Base-by-base conservation (phyloP, 2,113 vertebrate genomes). In the Marcusenius ussheri region DNA sequence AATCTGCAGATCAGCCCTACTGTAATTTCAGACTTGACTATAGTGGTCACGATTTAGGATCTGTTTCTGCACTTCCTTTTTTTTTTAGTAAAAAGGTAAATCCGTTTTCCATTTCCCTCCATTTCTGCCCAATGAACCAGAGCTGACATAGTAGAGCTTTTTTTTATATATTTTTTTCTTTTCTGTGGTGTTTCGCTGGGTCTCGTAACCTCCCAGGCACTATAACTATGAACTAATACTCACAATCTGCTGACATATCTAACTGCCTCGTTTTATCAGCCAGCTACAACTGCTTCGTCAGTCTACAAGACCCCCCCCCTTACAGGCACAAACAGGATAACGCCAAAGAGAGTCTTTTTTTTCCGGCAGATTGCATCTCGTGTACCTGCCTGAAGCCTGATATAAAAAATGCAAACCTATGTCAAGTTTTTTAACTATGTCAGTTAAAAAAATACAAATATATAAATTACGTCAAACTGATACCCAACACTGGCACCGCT, bases 11-110 rank as follows among this genome's bases (percentile, higher is more conserved):
- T 96, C 96, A 97, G 95, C 93, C 91, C 84, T 88, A 83, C 92
- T 93, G 89, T 93, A 96, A 93, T 96, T 95, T 93, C 93, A 94
- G 94, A 96, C 95, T 93, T 94, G 94, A 95, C 94, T 96, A 95
- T 96, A 96, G 91, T 95, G 95, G 95, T 94, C 94, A 94, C 95
- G 95, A 95, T 95, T 96, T 95, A 94, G 95, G 93, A 96, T 97
- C 94, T 95, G 95, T 96, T 96, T 96, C 31, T 93, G 91, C 93
- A 94, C 10, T 31, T 21, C 19, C 53, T 96, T 96, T 95, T 91
- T 91, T 35, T 92, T 91, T 91, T 94, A 94, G 93, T 94, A 74
- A 95, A 95, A 94, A 95, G 94, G 94, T 95, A 94, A 95, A 94
- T 94, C 74, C 90, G 91, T 94, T 95, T 95, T 42, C 89, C 47